Evolutionary conservation across 1,140 invertebrate genomes (phyloP).

Genomic region (Odontomachus brunneus): DNA sequence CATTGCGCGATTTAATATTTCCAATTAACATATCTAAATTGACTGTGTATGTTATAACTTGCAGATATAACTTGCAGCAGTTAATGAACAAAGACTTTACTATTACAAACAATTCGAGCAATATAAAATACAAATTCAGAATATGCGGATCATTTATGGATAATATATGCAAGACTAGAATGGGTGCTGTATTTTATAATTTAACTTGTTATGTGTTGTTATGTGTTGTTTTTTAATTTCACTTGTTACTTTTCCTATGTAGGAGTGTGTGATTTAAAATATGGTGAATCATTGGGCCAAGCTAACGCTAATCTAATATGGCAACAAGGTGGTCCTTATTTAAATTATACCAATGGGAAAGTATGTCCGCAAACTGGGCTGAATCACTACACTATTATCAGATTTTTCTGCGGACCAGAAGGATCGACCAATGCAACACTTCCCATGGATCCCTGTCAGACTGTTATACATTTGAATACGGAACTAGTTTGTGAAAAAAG

Average conservation of each 20-base stretch:
- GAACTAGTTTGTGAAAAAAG: conserved; percentile 82
- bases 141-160: conserved; percentile 73
- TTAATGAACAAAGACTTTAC: conserved; percentile 66
- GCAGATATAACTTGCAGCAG: conserved; percentile 74
- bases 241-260: conserved; percentile 34
- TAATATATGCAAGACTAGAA: conserved; percentile 64
- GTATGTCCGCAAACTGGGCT: conserved; percentile 74
- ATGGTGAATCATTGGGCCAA: conserved; percentile 80
- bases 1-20: neutral
- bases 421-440: conserved; percentile 75
- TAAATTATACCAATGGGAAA: conserved; percentile 85
- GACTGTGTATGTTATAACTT: conserved; percentile 43
- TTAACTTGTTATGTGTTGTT: conserved; percentile 18
- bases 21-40: conserved; percentile 25
- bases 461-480: conserved; percentile 85
- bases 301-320: conserved; percentile 84
- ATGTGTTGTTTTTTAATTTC: conserved; percentile 58
- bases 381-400: conserved; percentile 84
- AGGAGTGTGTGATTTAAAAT: conserved; percentile 77
- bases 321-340: conserved; percentile 84
- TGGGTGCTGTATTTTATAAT: conserved; percentile 66
- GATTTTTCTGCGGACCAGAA: conserved; percentile 84
- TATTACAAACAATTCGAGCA: conserved; percentile 49
- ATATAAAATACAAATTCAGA: conserved; percentile 72
- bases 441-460: conserved; percentile 83